These are phyloP conservation scores for Limnodromus scolopaceus DNA, from an alignment of 2,797 vertebrate genomes.

Conservation along the genomic window DNA sequence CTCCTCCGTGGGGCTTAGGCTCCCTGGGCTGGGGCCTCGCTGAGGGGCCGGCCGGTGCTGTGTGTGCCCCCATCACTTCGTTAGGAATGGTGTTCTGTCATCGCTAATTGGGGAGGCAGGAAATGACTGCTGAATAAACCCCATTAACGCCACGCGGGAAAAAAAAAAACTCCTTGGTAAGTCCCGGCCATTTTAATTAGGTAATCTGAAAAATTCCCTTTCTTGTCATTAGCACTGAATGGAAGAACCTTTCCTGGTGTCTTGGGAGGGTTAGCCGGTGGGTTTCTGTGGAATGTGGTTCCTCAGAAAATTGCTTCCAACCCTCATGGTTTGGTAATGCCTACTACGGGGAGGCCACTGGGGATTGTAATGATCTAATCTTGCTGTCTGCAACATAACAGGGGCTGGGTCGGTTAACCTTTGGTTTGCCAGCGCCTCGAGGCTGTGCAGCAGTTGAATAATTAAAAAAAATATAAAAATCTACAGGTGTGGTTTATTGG, in stretches of 20 bases:
- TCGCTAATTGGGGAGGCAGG: not conserved
- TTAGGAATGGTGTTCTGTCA: not conserved
- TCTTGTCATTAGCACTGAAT: not conserved
- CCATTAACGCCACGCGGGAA: accelerated
- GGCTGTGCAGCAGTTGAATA: not conserved
- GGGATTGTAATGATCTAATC: not conserved
- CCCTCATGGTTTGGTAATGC: not conserved
- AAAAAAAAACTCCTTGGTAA: not conserved
- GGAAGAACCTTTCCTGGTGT: not conserved
- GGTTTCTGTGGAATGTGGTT: not conserved
- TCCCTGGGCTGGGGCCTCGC: not conserved
- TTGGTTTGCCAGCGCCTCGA: not conserved
- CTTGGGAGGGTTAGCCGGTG: not conserved
- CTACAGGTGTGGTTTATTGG: not conserved
- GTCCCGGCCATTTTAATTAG: not conserved
- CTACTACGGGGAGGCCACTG: not conserved
- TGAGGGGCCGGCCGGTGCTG: not conserved
- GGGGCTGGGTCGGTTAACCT: not conserved
- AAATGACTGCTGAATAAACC: not conserved
- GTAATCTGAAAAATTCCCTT: not conserved
- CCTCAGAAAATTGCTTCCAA: not conserved
- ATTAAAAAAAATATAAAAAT: not conserved
- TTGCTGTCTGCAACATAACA: not conserved
- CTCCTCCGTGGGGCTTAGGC: too few relatives aligned
- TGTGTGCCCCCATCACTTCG: accelerated